phyloP scores from a whole-genome alignment of 2,888 invertebrate species.

The Perizoma affinitatum region DNA sequence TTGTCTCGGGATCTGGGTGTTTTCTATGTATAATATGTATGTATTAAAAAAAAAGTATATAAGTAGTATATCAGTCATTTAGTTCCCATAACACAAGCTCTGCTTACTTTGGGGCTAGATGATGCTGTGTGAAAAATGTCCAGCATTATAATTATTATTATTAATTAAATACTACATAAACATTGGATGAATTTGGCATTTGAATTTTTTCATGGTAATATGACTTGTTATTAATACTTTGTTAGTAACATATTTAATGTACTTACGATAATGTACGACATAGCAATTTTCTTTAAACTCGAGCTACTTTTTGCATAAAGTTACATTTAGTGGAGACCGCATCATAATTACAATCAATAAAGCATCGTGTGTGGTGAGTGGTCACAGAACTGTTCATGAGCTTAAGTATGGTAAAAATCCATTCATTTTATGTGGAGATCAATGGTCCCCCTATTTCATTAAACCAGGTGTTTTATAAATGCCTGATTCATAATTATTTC shows the following conservation, averaged over 20 bases:
- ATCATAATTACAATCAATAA: slow-evolving; percentile 21
- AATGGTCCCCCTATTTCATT: slow-evolving; percentile 43
- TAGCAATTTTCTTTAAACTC: slow-evolving; percentile 21
- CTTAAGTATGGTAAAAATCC: slow-evolving; percentile 6
- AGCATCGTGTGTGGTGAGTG: slow-evolving; percentile 30
- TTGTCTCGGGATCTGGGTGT: too few relatives aligned
- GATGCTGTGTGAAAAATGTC: too few relatives aligned
- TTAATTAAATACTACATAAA: not conserved
- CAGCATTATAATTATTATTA: too few relatives aligned
- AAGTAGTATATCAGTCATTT: too few relatives aligned
- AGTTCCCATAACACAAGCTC: too few relatives aligned
- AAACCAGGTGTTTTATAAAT: slow-evolving; percentile 45
- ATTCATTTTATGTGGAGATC: slow-evolving; percentile 6
- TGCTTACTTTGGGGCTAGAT: too few relatives aligned
- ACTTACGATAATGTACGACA: not conserved
- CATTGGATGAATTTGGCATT: not conserved
- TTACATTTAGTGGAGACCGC: slow-evolving; percentile 19
- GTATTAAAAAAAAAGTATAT: too few relatives aligned
- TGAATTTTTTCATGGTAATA: not conserved
- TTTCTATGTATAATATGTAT: too few relatives aligned
- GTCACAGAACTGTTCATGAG: slow-evolving; percentile 20
- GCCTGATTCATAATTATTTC: slow-evolving; percentile 8
- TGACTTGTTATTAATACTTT: not conserved
- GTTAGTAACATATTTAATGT: not conserved
- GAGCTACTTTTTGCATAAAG: slow-evolving; percentile 17